Conservation (phyloP, 37 sponge, comb jelly and placozoan species). For the Halisarca cf. caerulea region DNA sequence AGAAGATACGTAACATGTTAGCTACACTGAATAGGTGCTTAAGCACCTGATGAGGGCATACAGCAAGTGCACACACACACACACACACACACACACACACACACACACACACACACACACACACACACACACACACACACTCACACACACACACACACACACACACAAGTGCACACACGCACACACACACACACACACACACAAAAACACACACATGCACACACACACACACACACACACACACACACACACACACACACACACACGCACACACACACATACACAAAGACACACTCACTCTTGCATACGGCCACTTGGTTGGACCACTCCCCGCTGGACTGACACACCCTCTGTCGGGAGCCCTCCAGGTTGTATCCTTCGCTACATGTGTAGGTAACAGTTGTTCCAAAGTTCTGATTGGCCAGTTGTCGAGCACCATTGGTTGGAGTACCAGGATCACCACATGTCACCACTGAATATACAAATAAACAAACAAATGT, state of each 20-base stretch:
- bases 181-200: too few relatives aligned
- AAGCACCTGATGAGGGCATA: background rate
- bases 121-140: too few relatives aligned
- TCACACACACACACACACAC: too few relatives aligned
- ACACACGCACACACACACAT: too few relatives aligned
- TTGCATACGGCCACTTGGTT: background rate
- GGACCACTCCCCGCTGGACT: constrained; percentile 10
- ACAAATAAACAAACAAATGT: background rate
- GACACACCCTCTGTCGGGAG: background rate
- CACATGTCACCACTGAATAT: constrained; percentile 39
- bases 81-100: too few relatives aligned
- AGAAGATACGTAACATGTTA: background rate
- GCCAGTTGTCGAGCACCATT: constrained; percentile 39
- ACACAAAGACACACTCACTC: background rate
- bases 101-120: too few relatives aligned
- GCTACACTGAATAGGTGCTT: too few relatives aligned
- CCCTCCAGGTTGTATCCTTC: constrained; percentile 34
- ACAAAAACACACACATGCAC: too few relatives aligned
- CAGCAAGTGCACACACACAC: too few relatives aligned
- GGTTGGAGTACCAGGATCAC: constrained; percentile 41
- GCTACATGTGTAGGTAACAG: constrained; percentile 28
- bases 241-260: too few relatives aligned
- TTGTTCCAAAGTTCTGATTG: constrained; percentile 29
- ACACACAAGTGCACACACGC: too few relatives aligned
- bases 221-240: too few relatives aligned